phyloP scores from a whole-genome alignment of 1,140 invertebrate genomes.

The Maconellicoccus hirsutus region DNA sequence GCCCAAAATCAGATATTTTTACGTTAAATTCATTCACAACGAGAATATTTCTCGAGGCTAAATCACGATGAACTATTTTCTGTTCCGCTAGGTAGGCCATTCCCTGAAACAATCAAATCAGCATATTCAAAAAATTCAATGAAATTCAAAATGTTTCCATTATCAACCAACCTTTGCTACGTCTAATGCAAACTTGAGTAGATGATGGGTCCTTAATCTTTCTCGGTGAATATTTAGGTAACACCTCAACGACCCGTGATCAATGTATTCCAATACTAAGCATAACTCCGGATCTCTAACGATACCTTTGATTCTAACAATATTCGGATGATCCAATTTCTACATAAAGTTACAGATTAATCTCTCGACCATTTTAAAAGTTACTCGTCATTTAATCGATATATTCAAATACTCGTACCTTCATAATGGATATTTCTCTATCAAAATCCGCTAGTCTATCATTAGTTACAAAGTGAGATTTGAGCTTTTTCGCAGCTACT shows the following conservation, averaged over 20 bases:
- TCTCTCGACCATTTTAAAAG: too few species aligned
- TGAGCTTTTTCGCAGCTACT: slow-evolving; percentile 65
- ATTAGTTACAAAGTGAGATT: slow-evolving; percentile 31
- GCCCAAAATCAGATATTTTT: slow-evolving; percentile 86
- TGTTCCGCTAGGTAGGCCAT: slow-evolving; percentile 76
- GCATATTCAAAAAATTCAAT: slow-evolving; percentile 18
- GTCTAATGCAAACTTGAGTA: slow-evolving; percentile 64
- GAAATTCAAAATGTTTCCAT: slow-evolving; percentile 8
- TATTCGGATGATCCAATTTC: slow-evolving; percentile 69
- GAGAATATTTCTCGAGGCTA: slow-evolving; percentile 77
- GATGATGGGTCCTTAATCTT: slow-evolving; percentile 33
- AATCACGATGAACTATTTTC: slow-evolving; percentile 75
- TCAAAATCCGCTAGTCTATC: slow-evolving; percentile 44
- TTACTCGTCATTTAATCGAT: background rate
- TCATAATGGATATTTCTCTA: slow-evolving; percentile 65
- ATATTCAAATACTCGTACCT: slow-evolving; percentile 36
- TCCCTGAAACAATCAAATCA: slow-evolving; percentile 42
- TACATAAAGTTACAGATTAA: slow-evolving; percentile 37
- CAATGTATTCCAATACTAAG: slow-evolving; percentile 79
- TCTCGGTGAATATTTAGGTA: slow-evolving; percentile 54
- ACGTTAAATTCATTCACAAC: slow-evolving; percentile 65
- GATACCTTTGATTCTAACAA: slow-evolving; percentile 73
- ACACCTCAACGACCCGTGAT: slow-evolving; percentile 63
- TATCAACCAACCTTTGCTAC: slow-evolving; percentile 49
- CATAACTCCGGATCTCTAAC: slow-evolving; percentile 61